phyloP scores from a whole-genome alignment of 2,797 vertebrate genomes.

The Nasua narica region DNA sequence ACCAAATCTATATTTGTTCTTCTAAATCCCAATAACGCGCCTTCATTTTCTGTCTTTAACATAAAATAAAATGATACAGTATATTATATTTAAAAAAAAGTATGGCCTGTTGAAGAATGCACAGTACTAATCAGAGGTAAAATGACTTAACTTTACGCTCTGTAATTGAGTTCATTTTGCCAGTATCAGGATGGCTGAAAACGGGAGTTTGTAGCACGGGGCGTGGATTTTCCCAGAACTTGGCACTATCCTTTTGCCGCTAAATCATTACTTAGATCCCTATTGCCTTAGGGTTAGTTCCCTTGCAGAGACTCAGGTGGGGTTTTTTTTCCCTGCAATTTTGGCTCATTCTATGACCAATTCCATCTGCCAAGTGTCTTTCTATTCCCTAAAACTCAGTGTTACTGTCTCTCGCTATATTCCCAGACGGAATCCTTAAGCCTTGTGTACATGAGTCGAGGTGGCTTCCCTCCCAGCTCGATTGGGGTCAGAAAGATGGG shows the following conservation, averaged over 20 bases:
- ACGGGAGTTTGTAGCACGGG: background rate
- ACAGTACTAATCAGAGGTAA: background rate
- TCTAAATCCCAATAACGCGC: background rate
- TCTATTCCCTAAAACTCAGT: background rate
- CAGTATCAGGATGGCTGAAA: too few relatives aligned
- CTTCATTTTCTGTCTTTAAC: background rate
- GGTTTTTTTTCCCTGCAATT: background rate
- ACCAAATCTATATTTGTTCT: background rate
- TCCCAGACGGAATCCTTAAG: background rate
- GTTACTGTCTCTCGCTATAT: background rate
- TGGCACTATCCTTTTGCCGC: background rate
- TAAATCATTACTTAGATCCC: background rate
- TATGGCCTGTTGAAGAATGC: background rate
- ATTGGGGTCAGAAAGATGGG: background rate
- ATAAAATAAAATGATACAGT: background rate
- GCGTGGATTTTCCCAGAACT: background rate
- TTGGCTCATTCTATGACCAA: background rate
- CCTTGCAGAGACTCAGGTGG: background rate
- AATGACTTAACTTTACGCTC: background rate
- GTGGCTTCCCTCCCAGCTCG: background rate
- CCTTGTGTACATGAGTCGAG: background rate
- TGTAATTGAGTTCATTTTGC: background rate
- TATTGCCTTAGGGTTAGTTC: background rate
- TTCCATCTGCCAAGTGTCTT: background rate
- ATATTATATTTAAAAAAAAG: background rate